A percentile compares a stretch with the other conserved stretches of the same genome.
Conservation (phyloP, 2,797 vertebrate species). For the Bucorvus abyssinicus region DNA sequence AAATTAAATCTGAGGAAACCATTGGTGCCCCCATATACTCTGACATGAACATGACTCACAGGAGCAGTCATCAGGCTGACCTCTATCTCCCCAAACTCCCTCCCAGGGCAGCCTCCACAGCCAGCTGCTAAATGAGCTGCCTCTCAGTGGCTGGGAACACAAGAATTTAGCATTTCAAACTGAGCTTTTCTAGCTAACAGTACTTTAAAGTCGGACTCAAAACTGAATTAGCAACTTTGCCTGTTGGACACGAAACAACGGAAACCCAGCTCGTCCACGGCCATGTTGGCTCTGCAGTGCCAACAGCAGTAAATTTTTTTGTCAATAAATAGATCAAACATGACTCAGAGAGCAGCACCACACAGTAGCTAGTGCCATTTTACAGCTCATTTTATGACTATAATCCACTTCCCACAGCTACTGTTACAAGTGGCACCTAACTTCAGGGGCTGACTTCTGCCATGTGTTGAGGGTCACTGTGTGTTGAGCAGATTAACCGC, state of each 20-base stretch:
- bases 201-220: neutral
- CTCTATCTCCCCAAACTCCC: neutral
- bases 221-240: neutral
- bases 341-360: neutral
- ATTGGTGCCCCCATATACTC: rapidly evolving
- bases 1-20: neutral
- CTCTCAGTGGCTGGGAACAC: neutral
- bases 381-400: neutral
- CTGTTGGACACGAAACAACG: neutral
- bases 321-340: neutral
- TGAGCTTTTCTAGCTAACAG: neutral
- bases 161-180: neutral
- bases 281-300: neutral
- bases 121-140: neutral
- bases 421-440: neutral
- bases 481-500: neutral
- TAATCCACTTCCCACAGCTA: neutral
- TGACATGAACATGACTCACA: neutral
- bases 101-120: neutral
- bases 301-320: neutral
- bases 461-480: neutral
- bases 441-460: neutral
- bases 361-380: neutral
- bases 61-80: neutral
- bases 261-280: neutral